Evolutionary conservation across 2,113 vertebrate genomes (phyloP), one percentile per base, ranked within the genome.

Genomic region (Athene noctua): DNA sequence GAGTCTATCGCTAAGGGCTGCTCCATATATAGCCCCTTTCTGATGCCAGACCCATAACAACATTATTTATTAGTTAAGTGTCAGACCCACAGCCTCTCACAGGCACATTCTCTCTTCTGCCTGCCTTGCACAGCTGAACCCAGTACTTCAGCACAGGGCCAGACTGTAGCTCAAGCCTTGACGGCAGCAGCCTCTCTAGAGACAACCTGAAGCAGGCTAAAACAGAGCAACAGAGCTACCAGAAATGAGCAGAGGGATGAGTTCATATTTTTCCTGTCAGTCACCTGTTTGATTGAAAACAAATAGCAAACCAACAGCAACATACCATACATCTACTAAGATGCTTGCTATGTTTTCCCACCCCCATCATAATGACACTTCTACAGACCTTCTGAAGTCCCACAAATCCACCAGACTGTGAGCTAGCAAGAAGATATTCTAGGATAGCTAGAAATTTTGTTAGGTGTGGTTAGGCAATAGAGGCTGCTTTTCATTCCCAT

Each of bases 171-270:
- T 77, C 54, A 66, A 57, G 15, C 27, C 29, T 47, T 47, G 23
- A 40, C 5, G 25, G 19, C 29, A 85, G 38, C 40, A 87, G 27
- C 20, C 4, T 72, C 30, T 68, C 38, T 81, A 34, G 23, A 85
- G 44, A 66, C 22, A 79, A 72, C 49, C 52, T 57, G 29, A 77
- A 67, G 22, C 8, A 59, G 40, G 38, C 6, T 70, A 36, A 92
- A 94, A 90, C 1, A 5, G 17, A 85, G 68, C 16, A 84, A 57
- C 19, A 92, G 25, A 62, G 20, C 42, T 66, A 84, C 65, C 49
- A 94, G 49, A 96, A 97, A 97, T 80, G 92, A 97, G 86, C 95
- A 95, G 91, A 92, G 70, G 29, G 32, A 92, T 68, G 70, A 92
- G 68, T 65, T 92, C n/a, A 54, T 75, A 77, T 92, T 92, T 92